phyloP scores from a whole-genome alignment of 2,113 vertebrate genomes.

The Phrynosoma platyrhinos region DNA sequence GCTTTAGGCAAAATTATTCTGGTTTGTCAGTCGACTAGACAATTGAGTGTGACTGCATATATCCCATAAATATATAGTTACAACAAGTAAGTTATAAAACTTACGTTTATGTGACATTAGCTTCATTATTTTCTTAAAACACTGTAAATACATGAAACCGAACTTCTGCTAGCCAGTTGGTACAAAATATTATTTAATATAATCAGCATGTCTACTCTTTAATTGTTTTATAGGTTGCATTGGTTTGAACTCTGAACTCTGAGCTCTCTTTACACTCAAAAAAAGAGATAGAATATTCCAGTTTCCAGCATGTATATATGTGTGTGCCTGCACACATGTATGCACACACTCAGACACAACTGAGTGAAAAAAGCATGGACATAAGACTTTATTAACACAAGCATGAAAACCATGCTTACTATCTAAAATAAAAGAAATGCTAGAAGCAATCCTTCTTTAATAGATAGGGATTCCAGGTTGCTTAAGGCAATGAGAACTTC shows the following conservation, averaged over 20 bases:
- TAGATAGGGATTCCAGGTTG: background rate
- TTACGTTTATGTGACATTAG: background rate
- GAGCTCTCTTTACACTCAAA: background rate
- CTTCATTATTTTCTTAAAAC: background rate
- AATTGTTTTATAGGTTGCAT: background rate
- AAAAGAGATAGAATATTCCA: background rate
- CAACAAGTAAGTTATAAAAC: background rate
- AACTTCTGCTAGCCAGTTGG: background rate
- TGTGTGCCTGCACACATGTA: background rate
- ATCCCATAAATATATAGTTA: background rate
- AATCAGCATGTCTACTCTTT: background rate
- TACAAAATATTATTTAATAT: conserved; percentile 7
- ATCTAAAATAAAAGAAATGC: background rate
- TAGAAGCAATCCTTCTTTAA: background rate
- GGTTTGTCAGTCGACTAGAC: background rate
- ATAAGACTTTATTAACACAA: background rate
- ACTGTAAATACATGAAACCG: background rate
- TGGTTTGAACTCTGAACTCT: background rate
- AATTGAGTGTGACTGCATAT: background rate
- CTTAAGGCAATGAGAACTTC: conserved; percentile 24
- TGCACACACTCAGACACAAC: background rate
- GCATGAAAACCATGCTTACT: background rate
- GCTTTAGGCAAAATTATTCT: conserved; percentile 10
- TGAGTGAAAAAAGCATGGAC: background rate
- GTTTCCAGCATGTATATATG: background rate